A percentile compares a stretch with the other conserved stretches of the same genome.
Evolutionary conservation across 1,140 invertebrate genomes (phyloP).

Genomic region (Drosophila repletoides): DNA sequence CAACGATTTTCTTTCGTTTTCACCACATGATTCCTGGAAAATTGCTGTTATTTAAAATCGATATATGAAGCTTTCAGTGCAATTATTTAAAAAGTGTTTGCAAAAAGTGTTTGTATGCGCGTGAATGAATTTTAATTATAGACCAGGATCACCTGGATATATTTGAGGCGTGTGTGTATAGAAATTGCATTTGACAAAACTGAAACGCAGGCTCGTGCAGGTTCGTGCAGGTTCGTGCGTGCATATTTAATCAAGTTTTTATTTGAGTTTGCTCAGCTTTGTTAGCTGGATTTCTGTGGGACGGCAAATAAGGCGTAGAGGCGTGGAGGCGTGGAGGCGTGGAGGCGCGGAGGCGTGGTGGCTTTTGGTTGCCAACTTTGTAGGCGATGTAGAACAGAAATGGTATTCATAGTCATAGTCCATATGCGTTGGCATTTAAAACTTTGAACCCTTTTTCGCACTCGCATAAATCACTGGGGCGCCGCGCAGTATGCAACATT

Average conservation of each 20-base stretch:
- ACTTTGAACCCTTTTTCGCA: slow-evolving; percentile 41
- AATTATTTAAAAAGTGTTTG: slow-evolving; percentile 12
- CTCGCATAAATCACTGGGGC: slow-evolving; percentile 49
- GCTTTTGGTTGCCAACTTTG: slow-evolving; percentile 8
- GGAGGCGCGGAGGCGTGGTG: background rate
- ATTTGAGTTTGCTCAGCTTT: slow-evolving; percentile 23
- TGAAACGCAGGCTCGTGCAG: no score
- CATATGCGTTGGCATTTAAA: slow-evolving; percentile 37
- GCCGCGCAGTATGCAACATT: slow-evolving; percentile 47
- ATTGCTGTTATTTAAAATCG: background rate
- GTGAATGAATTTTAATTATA: slow-evolving; percentile 37
- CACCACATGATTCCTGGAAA: no score
- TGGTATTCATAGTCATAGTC: background rate
- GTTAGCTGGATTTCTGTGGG: slow-evolving; percentile 3
- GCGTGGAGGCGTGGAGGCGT: background rate
- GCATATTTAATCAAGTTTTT: slow-evolving; percentile 48
- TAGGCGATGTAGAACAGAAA: slow-evolving; percentile 12
- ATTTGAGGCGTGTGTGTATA: slow-evolving; percentile 8
- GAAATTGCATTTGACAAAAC: slow-evolving; percentile 44
- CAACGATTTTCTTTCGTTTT: no score
- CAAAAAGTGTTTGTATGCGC: slow-evolving; percentile 5
- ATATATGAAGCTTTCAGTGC: background rate
- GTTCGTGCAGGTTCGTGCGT: slow-evolving; percentile 30
- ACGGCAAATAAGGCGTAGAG: no score
- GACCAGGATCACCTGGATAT: background rate